Evolutionary conservation across 1,140 invertebrate genomes (phyloP), one percentile per base, ranked within the genome.

Genomic region (Atopsyche davidsoni): DNA sequence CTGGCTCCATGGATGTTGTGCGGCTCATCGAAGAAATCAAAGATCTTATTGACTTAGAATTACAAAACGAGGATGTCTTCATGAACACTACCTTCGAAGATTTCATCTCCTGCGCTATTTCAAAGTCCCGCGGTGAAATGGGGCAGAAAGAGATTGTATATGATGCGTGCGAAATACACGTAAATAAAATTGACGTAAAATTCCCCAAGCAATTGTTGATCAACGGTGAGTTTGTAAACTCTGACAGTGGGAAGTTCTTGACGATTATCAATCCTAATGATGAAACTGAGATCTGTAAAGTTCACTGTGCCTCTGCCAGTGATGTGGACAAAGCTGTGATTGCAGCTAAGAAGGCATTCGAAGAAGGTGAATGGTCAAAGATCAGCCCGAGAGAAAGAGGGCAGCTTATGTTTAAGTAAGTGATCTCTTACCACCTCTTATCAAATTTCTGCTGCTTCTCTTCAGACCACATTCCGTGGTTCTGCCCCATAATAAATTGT

Each of bases 1-100:
- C 89, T 16, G 89, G 90, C 0, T 96, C 92, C 7, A 97, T 98
- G 92, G 94, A 98, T 66, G 92, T 98, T 6, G 91, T 95, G 1
- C 80, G 92, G 60, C 67, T 96, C 22, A 82, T 98, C 0, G 95
- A 97, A 72, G 92, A 97, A 73, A 76, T 96, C 0, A 93, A 92
- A 67, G 87, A 93, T 45, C 77, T 85, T 49, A 78, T 87, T 14
- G 79, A 80, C 43, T 69, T 94, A 9, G 78, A 79, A 19, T 64
- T 98, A 4, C 81, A 90, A 62, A 96, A 92, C 63, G 90, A 91
- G 60, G 86, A 95, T 56, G 84, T 97, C 0, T 97, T 94, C 62
- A 92, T 97, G 89, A 85, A 88, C 3, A 88, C 93, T 1, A 79
- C 82, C 0, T 96, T 97, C 63, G 75, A 78, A 11, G 89, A 95